Conservation (phyloP, 1,140 invertebrate genomes). For the Periplaneta americana region DNA sequence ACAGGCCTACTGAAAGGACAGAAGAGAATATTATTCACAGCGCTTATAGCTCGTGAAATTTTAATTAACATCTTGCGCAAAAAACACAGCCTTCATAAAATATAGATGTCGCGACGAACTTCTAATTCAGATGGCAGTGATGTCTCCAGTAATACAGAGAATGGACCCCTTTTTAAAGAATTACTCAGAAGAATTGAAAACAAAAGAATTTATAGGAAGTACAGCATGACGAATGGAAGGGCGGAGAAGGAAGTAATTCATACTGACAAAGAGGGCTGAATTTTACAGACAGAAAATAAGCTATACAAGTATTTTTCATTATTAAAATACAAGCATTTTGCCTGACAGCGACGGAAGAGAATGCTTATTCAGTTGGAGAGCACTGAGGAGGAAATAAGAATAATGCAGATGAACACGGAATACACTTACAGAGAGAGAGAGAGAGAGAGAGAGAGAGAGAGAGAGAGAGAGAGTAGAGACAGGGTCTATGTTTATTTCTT, state of each 20-base stretch:
- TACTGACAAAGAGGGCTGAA: neutral
- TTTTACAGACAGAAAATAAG: neutral
- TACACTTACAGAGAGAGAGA: neutral
- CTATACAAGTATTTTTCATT: neutral
- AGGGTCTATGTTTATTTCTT: neutral
- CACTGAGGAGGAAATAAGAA: neutral
- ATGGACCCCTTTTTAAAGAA: too few species aligned
- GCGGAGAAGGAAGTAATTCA: neutral
- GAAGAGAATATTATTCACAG: too few species aligned
- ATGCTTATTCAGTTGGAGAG: neutral
- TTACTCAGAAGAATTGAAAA: neutral
- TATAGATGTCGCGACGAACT: too few species aligned
- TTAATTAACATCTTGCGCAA: too few species aligned
- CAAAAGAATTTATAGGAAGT: neutral
- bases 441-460: too few species aligned
- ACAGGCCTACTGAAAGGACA: too few species aligned
- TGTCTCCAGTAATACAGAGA: too few species aligned
- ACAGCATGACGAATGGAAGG: neutral
- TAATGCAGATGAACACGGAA: neutral
- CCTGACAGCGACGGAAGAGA: neutral
- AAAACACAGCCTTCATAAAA: too few species aligned
- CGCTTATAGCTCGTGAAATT: too few species aligned
- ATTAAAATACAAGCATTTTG: neutral
- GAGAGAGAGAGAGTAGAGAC: too few species aligned
- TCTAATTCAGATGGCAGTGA: too few species aligned